Evolutionary conservation across 2,113 vertebrate genomes (phyloP), one percentile per base, ranked within the genome.

Genomic region (Siphamia tubifer): DNA sequence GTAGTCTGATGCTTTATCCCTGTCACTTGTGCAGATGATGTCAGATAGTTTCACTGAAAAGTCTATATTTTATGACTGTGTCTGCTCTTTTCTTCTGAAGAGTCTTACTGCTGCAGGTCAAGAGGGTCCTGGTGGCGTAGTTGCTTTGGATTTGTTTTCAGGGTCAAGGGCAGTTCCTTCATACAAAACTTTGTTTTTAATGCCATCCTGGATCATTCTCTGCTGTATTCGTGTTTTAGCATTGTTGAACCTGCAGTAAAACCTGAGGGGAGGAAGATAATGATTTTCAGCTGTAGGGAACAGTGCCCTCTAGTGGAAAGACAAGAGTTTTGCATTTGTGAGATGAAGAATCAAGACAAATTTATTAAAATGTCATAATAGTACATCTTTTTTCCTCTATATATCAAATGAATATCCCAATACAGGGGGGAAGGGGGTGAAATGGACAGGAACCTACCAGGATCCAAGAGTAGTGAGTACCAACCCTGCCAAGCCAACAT

Each of bases 401-500:
- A n/a, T n/a, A n/a, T n/a, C n/a, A n/a, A n/a, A n/a, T n/a, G n/a
- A n/a, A n/a, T n/a, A n/a, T n/a, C n/a, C n/a, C n/a, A n/a, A n/a
- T n/a, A n/a, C n/a, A n/a, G n/a, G n/a, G n/a, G n/a, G n/a, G n/a
- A n/a, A n/a, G n/a, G n/a, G 1, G 10, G 11, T 19, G 1, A 11
- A 2, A 16, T 16, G 17, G 5, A 12, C 4, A 9, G 2, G 21
- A 9, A 81, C 79, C 5, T 71, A 90, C 89, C 89, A 90, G 55
- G 85, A 89, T 1, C 89, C 83, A 1, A 87, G 76, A 6, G 87
- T 89, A 0, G 85, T 84, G 25, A 89, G 1, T 34, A 86, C 43
- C 3, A 90, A 90, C 1, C 86, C 88, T 1, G 83, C 87, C 28
- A 84, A 61, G 0, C 88, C 88, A 0, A 90, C 74, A 3, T 90